A percentile compares a stretch with the other conserved stretches of the same genome.
These are phyloP conservation scores for Drosophila fuyamai DNA, from an alignment of 1,140 invertebrate genomes.

Conservation along the genomic window DNA sequence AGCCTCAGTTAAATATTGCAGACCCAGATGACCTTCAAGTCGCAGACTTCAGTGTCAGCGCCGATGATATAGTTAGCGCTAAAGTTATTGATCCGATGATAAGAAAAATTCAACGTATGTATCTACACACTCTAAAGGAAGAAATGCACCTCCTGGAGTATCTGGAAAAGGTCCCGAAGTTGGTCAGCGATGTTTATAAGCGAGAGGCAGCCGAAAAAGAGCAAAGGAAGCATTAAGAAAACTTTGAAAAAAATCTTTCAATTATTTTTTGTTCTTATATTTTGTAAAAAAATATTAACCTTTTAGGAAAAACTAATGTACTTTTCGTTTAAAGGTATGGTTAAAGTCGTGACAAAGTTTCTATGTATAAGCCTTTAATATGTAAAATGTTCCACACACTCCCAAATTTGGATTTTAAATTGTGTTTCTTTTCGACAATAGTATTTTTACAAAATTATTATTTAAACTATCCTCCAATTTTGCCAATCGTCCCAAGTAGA, in stretches of 20 bases:
- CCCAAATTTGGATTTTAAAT: too few relatives aligned
- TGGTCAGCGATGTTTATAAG: slow-evolving; percentile 52
- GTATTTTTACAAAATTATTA: too few relatives aligned
- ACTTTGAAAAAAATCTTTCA: background rate
- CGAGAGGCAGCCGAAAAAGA: background rate
- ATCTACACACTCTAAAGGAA: slow-evolving; percentile 38
- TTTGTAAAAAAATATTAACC: background rate
- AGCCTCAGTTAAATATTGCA: background rate
- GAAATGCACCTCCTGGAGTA: slow-evolving; percentile 58
- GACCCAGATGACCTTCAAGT: background rate
- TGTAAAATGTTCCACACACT: too few relatives aligned
- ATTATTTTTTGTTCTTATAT: background rate
- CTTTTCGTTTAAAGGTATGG: too few relatives aligned
- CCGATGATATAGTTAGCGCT: slow-evolving; percentile 48
- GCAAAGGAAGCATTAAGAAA: background rate
- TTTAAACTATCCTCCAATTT: too few relatives aligned
- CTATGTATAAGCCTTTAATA: too few relatives aligned
- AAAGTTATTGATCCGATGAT: slow-evolving; percentile 57
- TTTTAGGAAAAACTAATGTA: background rate
- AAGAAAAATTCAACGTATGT: slow-evolving; percentile 55
- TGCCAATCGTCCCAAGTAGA: too few relatives aligned
- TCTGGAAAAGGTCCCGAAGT: slow-evolving; percentile 39
- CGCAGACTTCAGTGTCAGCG: slow-evolving; percentile 1
- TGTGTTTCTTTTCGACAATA: too few relatives aligned
- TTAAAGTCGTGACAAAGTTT: too few relatives aligned